Evolutionary conservation across 2,113 vertebrate species (phyloP).

Genomic region (Ciconia boyciana): DNA sequence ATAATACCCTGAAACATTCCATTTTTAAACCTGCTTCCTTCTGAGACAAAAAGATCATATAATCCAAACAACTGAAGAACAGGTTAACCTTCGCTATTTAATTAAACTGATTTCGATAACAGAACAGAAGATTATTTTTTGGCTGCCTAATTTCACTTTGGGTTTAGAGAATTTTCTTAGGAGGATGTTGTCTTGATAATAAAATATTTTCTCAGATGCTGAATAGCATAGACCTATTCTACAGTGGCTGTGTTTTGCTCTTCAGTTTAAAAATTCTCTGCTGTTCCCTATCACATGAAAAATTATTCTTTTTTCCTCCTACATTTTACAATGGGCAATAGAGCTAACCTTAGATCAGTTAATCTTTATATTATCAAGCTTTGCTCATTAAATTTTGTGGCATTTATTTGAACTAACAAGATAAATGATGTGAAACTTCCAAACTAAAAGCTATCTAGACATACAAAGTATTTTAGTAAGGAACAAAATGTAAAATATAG

Average conservation of each 20-base stretch:
- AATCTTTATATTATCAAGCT: background rate
- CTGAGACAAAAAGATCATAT: background rate
- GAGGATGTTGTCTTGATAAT: background rate
- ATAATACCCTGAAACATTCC: background rate
- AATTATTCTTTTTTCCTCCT: background rate
- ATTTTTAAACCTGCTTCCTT: background rate
- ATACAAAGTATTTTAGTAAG: background rate
- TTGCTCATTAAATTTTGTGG: constrained; percentile 23
- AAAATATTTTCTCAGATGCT: background rate
- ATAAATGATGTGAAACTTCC: background rate
- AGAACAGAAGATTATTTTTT: background rate
- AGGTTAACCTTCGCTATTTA: background rate
- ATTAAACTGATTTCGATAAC: background rate
- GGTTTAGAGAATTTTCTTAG: background rate
- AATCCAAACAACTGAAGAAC: background rate
- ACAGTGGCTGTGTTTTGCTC: background rate
- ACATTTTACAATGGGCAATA: background rate
- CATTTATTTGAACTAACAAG: constrained; percentile 35
- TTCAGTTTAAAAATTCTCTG: constrained; percentile 13
- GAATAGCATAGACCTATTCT: background rate
- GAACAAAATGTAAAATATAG: background rate
- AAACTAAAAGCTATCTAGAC: background rate
- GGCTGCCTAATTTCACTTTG: background rate
- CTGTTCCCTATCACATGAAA: background rate
- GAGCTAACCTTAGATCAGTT: background rate